phyloP scores from a whole-genome alignment of 2,888 invertebrate species.

The Mesorhabditis spiculigera region DNA sequence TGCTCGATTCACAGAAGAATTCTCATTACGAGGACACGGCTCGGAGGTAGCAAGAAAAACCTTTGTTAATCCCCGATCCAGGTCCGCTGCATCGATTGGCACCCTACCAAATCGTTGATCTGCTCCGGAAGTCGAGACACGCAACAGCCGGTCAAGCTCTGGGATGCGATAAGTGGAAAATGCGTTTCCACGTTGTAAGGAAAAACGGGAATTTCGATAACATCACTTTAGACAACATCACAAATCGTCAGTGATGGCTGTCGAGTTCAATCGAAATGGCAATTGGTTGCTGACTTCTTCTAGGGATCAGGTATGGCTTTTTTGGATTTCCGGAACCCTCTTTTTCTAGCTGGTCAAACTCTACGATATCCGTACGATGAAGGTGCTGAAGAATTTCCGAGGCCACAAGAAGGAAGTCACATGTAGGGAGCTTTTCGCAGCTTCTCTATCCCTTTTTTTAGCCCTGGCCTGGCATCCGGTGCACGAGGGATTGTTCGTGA shows the following conservation, averaged over 20 bases:
- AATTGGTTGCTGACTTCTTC: conserved; percentile 76
- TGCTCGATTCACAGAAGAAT: conserved; percentile 84
- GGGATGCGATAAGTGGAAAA: conserved; percentile 95
- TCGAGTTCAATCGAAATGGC: conserved; percentile 98
- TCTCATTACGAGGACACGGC: conserved; percentile 69
- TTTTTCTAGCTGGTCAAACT: conserved; percentile 74
- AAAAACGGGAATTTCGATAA: neutral
- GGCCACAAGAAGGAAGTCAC: conserved; percentile 97
- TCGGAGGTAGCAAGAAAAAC: conserved; percentile 31
- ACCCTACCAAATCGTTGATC: conserved; percentile 92
- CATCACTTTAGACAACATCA: conserved; percentile 78
- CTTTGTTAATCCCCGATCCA: conserved; percentile 7
- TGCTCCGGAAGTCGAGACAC: conserved; percentile 98
- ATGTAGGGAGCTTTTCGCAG: conserved; percentile 53
- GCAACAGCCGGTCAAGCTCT: conserved; percentile 97
- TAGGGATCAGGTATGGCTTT: conserved; percentile 26
- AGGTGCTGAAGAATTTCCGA: conserved; percentile 92
- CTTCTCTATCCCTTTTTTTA: conserved; percentile 38
- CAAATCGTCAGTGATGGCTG: conserved; percentile 98
- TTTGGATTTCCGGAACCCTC: neutral
- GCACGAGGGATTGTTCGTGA: conserved; percentile 93
- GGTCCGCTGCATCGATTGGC: conserved; percentile 84
- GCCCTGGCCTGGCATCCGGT: conserved; percentile 89
- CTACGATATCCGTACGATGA: conserved; percentile 92
- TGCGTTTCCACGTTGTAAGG: conserved; percentile 86